These are phyloP conservation scores for Goniozus legneri DNA, from an alignment of 1,140 invertebrate species.

Conservation along the genomic window DNA sequence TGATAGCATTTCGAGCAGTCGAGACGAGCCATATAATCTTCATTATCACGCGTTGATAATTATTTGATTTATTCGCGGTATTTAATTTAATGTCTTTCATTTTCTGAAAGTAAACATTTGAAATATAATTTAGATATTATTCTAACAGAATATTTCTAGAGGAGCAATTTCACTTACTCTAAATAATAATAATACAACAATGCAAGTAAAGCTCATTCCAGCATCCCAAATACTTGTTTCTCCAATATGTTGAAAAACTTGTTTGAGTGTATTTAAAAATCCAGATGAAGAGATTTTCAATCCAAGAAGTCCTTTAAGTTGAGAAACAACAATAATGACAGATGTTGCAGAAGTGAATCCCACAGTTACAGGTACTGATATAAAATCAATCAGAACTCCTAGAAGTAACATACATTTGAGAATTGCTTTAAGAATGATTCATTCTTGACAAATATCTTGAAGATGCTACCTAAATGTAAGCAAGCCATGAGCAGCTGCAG, in stretches of 20 bases:
- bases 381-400: conserved; percentile 94
- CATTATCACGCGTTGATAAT: conserved; percentile 52
- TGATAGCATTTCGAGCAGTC: conserved; percentile 75
- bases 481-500: conserved; percentile 81
- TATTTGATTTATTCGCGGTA: conserved; percentile 42
- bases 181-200: conserved; percentile 65
- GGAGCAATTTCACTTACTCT: conserved; percentile 58
- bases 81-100: conserved; percentile 59
- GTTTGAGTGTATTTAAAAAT: conserved; percentile 66
- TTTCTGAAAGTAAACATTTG: conserved; percentile 52
- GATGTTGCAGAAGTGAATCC: conserved; percentile 93
- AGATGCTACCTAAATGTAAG: conserved; percentile 67
- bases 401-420: conserved; percentile 24
- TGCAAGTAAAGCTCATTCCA: conserved; percentile 67
- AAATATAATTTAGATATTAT: neutral
- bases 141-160: neutral
- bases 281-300: conserved; percentile 70
- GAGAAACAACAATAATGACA: conserved; percentile 84
- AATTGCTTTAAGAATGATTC: conserved; percentile 1
- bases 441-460: neutral
- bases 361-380: conserved; percentile 89
- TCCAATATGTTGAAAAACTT: conserved; percentile 62
- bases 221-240: conserved; percentile 66
- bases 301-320: conserved; percentile 81
- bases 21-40: conserved; percentile 71